phyloP scores from a whole-genome alignment of 1,140 invertebrate genomes.

The Brachionus angularis region DNA sequence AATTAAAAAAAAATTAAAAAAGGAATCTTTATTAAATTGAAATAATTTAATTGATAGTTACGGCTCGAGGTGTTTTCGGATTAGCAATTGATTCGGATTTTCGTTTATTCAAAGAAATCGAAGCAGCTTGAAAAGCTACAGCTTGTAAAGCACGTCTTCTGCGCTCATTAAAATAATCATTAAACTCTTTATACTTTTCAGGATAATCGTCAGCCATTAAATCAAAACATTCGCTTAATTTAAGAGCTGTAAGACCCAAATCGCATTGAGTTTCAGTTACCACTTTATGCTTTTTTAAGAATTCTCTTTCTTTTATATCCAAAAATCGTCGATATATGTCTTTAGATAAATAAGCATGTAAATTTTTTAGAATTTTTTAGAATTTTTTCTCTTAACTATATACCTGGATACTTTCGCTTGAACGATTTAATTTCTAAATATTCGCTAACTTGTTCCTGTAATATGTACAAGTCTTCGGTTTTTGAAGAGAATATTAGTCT shows the following conservation, averaged over 20 bases:
- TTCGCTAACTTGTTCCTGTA: constrained; percentile 86
- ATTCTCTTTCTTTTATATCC: constrained; percentile 82
- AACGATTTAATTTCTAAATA: constrained; percentile 89
- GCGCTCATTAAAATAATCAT: constrained; percentile 49
- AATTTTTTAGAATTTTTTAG: not conserved
- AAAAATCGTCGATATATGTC: constrained; percentile 76
- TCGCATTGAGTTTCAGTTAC: constrained; percentile 87
- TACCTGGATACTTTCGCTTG: constrained; percentile 81
- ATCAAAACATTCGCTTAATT: constrained; percentile 83
- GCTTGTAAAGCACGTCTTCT: constrained; percentile 59
- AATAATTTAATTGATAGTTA: constrained; percentile 5
- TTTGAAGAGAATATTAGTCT: constrained; percentile 47
- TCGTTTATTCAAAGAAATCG: not conserved
- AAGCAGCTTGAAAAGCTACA: constrained; percentile 56
- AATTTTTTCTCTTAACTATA: not conserved
- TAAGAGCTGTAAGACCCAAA: constrained; percentile 81
- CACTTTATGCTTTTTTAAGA: constrained; percentile 73
- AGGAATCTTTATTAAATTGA: not conserved
- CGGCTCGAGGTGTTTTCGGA: not conserved
- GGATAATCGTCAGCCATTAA: constrained; percentile 91
- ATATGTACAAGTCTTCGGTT: constrained; percentile 71
- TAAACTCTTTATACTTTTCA: constrained; percentile 74
- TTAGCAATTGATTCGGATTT: constrained; percentile 11
- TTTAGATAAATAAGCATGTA: constrained; percentile 44
- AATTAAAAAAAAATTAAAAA: not conserved